These are phyloP conservation scores for Lycocerus yunnanus DNA, from an alignment of 2,888 invertebrate species.

Conservation along the genomic window DNA sequence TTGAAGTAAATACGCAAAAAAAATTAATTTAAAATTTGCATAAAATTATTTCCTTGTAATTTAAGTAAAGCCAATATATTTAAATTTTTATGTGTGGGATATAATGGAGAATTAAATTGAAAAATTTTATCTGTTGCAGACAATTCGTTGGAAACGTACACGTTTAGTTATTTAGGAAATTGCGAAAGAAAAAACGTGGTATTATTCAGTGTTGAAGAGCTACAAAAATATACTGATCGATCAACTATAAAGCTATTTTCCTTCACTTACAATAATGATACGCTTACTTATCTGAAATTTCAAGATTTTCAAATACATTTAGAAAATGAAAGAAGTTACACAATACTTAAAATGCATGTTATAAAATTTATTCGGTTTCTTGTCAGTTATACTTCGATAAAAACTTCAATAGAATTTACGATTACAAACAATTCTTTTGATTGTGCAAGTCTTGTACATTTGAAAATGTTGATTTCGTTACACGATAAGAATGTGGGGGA, in stretches of 20 bases:
- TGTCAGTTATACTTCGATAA: not conserved
- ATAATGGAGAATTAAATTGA: not conserved
- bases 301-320: not conserved
- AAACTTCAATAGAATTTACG: not conserved
- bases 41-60: not conserved
- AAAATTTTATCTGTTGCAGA: not conserved
- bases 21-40: not conserved
- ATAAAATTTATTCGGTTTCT: not conserved
- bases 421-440: not conserved
- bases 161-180: not conserved
- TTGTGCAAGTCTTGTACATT: not conserved
- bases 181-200: not conserved
- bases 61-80: not conserved
- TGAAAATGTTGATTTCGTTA: not conserved
- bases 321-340: not conserved
- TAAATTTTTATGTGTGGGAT: not conserved
- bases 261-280: conserved; percentile 1
- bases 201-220: not conserved
- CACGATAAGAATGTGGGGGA: conserved; percentile 7
- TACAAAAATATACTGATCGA: not conserved
- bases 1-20: not conserved
- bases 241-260: not conserved
- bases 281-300: not conserved
- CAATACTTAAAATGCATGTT: not conserved
- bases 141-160: not conserved